Percentiles rank a stretch among this genome's conserved stretches.
Evolutionary conservation across 1,140 invertebrate species (phyloP).

Genomic region (Drosophila mayri): DNA sequence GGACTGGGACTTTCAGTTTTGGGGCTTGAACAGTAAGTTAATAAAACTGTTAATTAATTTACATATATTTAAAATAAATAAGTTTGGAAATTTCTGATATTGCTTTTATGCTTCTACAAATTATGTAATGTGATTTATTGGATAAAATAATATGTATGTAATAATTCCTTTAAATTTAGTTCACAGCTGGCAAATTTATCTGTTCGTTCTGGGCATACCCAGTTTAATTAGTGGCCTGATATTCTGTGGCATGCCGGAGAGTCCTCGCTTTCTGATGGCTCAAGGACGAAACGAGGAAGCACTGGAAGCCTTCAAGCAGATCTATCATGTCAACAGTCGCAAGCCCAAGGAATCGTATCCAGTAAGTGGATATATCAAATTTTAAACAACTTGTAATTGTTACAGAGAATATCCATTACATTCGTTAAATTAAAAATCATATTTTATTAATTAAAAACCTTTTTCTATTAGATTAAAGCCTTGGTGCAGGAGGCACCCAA

Average conservation of each 20-base stretch:
- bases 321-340: constrained; percentile 86
- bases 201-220: constrained; percentile 88
- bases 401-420: background rate
- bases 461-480: constrained; percentile 53
- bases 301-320: constrained; percentile 66
- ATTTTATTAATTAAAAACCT: background rate
- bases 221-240: constrained; percentile 88
- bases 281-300: constrained; percentile 89
- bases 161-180: constrained; percentile 51
- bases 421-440: background rate
- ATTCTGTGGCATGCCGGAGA: constrained; percentile 90
- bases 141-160: no score
- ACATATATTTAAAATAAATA: background rate
- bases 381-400: background rate
- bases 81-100: background rate
- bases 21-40: constrained; percentile 87
- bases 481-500: constrained; percentile 69
- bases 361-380: constrained; percentile 83
- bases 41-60: no score
- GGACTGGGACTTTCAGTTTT: constrained; percentile 84
- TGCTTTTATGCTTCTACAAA: background rate
- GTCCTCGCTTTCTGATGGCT: constrained; percentile 93
- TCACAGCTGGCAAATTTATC: constrained; percentile 91
- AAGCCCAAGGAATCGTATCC: constrained; percentile 87
- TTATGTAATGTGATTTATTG: no score